Conservation (phyloP, 1,140 invertebrate genomes). For the Drosophila watanabei region DNA sequence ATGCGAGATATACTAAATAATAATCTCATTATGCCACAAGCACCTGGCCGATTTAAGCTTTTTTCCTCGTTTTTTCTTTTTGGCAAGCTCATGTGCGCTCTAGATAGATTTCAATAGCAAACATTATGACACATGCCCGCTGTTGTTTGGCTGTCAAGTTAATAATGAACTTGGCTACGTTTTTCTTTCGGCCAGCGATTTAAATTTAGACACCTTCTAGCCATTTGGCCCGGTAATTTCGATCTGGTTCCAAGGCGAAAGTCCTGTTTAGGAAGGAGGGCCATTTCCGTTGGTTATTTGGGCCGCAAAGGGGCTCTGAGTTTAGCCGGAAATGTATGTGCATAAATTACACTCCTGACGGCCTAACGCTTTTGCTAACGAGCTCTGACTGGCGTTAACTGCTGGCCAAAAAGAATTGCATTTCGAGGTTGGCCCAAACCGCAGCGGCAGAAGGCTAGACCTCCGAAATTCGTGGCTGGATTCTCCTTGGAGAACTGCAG, state of each 20-base stretch:
- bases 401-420: slow-evolving; percentile 32
- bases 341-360: slow-evolving; percentile 49
- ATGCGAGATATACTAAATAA: slow-evolving; percentile 47
- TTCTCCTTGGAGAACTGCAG: slow-evolving; percentile 27
- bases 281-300: slow-evolving; percentile 28
- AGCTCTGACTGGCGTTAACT: slow-evolving; percentile 34
- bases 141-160: slow-evolving; percentile 43
- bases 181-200: slow-evolving; percentile 19
- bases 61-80: slow-evolving; percentile 22
- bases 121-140: slow-evolving; percentile 57
- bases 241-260: slow-evolving; percentile 32
- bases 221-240: slow-evolving; percentile 18
- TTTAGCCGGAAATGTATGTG: slow-evolving; percentile 33
- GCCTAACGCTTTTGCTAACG: slow-evolving; percentile 39
- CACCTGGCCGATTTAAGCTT: slow-evolving; percentile 51
- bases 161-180: slow-evolving; percentile 59
- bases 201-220: slow-evolving; percentile 45
- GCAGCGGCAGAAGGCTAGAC: slow-evolving; percentile 15
- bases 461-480: slow-evolving; percentile 5
- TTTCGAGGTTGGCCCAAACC: slow-evolving; percentile 34
- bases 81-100: slow-evolving; percentile 45
- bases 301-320: slow-evolving; percentile 11
- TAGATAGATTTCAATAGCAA: slow-evolving; percentile 70
- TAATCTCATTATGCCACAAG: slow-evolving; percentile 44
- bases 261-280: slow-evolving; percentile 31